Evolutionary conservation across 2,797 vertebrate genomes (phyloP), one percentile per base, ranked within the genome.

Genomic region (Trematomus bernacchii): DNA sequence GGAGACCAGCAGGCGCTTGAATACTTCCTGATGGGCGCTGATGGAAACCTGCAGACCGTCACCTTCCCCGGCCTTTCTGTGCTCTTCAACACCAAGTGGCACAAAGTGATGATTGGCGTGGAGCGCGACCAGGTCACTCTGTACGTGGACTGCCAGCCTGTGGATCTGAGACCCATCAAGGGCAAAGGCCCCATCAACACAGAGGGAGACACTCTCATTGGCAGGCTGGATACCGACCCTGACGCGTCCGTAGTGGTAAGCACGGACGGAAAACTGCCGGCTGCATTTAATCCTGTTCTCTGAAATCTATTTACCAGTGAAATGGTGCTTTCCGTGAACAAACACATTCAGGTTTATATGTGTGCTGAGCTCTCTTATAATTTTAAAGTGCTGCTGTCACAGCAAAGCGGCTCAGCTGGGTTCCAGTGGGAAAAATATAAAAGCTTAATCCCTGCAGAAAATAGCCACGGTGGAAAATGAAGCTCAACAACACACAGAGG

Each of bases 1-100:
- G 96, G 96, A 0, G 95, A 96, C 77, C 93, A 93, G 87, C 95
- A 96, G 90, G 90, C 95, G 3, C 87, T 96, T 76, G 96, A 96
- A 87, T 96, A 95, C 90, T 96, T 95, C 89, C 94, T 96, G 55
- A 95, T 92, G 85, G 94, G 94, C 1, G 82, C 91, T 0, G 95
- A 96, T 0, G 94, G 95, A 65, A 91, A 90, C 76, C 88, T 96
- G 67, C 96, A 96, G 91, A 95, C 94, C 0, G 95, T 94, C 73
- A 93, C 81, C 73, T 96, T 96, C 81, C 94, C 92, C 0, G 96
- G 95, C 33, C 90, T 96, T 0, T 96, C 95, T 0, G 93, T 95
- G 69, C 94, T 96, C 83, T 96, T 96, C 85, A 96, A 96, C 90
- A 96, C 95, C 71, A 95, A 94, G 80, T 96, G 96, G 96, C 95